Base-by-base conservation (phyloP, 1,140 invertebrate genomes). In the Drosophila fuyamai region DNA sequence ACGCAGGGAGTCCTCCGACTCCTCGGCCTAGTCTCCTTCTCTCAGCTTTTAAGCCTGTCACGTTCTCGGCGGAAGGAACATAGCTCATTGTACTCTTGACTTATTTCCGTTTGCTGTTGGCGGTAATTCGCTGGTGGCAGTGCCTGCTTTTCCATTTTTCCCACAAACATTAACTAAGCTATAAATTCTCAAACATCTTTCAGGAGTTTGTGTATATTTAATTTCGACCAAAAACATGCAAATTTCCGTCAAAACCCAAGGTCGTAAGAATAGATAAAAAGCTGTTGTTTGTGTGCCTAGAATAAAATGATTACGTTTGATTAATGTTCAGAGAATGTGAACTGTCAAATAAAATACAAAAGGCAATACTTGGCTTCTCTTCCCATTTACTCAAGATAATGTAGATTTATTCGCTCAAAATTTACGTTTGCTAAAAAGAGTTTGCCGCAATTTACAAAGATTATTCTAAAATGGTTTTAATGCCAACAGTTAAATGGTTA, bases 191-290 rank as follows among this genome's bases (percentile, higher is more conserved):
- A 9, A 73, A 65, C 53, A 38, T 44, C 55, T 46, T 54, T 57
- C 8, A 14, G 29, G 44, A 62, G 74, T 65, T 61, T 51, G 35
- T 18, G 29, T 35, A 18, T 70, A 56, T 66, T 72, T 36, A 73
- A 66, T 76, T 76, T 54, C 58, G 72, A 66, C 51, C 73, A 54
- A 66, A 62, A 76, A 76, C 72, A 76, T 76, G 73, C 72, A 76
- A 58, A 76, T 76, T 57, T 66, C 27, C 38, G 12, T n/a, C 32
- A 50, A 7, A 35, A 35, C 14, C 48, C 9, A 18, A 41, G 47
- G 71, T 74, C 70, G 58, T 75, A 56, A 74, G 48, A 56, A 46
- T 56, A 35, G 32, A 40, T 38, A 56, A 29, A 56, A 56, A 41
- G 36, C 43, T 35, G 16, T 29, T 46, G 27, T 51, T 63, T 9